Base-by-base conservation (phyloP, 2,888 invertebrate genomes). In the Apotomis turbidana region DNA sequence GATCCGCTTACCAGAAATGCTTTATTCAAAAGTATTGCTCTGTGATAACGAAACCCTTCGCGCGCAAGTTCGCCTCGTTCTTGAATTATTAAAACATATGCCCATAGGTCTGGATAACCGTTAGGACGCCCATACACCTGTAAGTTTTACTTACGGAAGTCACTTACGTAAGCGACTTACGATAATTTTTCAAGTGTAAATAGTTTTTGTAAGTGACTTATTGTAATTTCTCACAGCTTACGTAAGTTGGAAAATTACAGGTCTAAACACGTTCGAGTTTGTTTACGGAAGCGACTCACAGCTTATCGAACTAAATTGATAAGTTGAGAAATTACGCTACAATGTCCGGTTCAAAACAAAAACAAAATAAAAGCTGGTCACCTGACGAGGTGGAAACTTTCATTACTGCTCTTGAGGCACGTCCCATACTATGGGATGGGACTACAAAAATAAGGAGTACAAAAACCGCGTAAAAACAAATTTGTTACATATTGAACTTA, bases 221-320 rank as follows among this genome's bases (percentile, higher is more conserved):
- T 15, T 60, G 68, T 68, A 68, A 60, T 52, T 68, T 68, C 60
- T 68, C 12, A 68, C 60, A 27, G 10, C 68, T 61, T 68, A n/a
- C 68, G 68, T 61, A 68, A 61, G 13, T 68, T 68, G 54, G 52
- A 61, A 68, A 68, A 68, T 62, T 62, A 62, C 62, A 69, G 27
- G 62, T 69, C 54, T 62, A 69, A 69, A 69, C 62, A 44, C 46
- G 69, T 69, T 54, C 62, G 61, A 69, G 61, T 69, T 69, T 69
- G 69, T 62, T 69, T 55, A 69, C 60, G 69, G 61, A 69, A 69
- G 61, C 55, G 69, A 69, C 69, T 69, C 61, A 54, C 61, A 69
- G 61, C 61, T 69, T 69, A 69, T 69, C 69, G 57, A 69, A 69
- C 44, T 57, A 57, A 55, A 69, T 61, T 69, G 60, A 41, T 68